Conservation (phyloP, 2,113 vertebrate genomes). For the Enhydra lutris region DNA sequence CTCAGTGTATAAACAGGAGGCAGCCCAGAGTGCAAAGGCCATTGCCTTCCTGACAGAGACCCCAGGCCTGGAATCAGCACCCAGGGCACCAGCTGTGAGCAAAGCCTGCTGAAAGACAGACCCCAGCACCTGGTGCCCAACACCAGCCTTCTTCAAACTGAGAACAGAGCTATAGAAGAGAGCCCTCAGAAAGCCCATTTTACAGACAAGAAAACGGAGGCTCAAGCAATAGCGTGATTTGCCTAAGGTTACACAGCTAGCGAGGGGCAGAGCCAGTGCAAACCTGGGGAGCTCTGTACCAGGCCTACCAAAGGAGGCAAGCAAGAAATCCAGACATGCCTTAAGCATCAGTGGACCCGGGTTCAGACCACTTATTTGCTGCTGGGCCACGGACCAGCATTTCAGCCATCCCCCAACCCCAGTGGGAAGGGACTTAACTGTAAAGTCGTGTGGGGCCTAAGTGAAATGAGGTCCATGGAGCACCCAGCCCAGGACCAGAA, state of each 20-base stretch:
- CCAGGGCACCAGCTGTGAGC: too few species aligned
- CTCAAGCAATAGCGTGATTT: neutral
- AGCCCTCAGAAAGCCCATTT: neutral
- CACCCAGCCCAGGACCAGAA: too few species aligned
- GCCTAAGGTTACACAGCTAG: neutral
- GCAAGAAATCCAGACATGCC: neutral
- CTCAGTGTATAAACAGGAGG: neutral
- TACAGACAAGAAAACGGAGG: neutral
- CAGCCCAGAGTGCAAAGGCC: neutral
- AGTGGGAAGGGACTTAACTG: neutral
- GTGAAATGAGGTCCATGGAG: neutral
- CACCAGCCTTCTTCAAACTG: neutral
- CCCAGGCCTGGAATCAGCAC: neutral
- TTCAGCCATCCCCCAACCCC: too few species aligned
- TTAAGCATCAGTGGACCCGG: neutral
- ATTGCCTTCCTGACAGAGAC: neutral
- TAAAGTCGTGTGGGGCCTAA: neutral
- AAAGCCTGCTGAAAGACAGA: accelerated
- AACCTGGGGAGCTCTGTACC: neutral
- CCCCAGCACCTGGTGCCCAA: neutral
- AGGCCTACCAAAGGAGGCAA: neutral
- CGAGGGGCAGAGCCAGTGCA: neutral
- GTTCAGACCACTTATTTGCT: neutral
- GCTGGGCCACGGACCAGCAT: neutral
- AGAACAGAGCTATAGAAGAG: neutral